Base-by-base conservation (phyloP, 1,140 invertebrate genomes). In the Megalonaias nervosa region DNA sequence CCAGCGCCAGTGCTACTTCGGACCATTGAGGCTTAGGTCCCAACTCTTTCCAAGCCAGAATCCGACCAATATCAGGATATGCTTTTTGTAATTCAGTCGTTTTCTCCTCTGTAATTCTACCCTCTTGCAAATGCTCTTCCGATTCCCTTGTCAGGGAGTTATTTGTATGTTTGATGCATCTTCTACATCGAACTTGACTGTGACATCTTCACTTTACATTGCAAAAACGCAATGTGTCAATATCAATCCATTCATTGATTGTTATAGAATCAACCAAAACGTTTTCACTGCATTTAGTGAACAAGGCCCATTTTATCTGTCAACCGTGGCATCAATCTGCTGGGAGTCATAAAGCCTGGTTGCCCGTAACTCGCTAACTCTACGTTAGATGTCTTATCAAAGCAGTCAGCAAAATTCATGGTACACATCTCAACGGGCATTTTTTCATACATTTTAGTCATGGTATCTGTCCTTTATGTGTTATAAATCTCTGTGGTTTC, bases 201-300 rank as follows among this genome's bases (percentile, higher is more conserved):
- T 66, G 4, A 66, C 48, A 64, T 64, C 12, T 66, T 5, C 4
- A 31, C 48, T n/a, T 12, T 26, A 17, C n/a, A 5, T 38, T 15
- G 9, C 23, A 31, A 3, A 5, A 38, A 15, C 23, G 6, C 13
- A 66, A 26, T 12, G 66, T 67, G 17, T 55, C 57, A 67, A 38
- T 67, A 67, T 67, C 66, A n/a, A 16, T 48, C 48, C 38, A 55
- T 67, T 55, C 66, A 67, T 55, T 67, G 38, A 16, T 13, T 67
- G 57, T 48, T 17, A 55, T 67, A 55, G n/a, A 48, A 15, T 55
- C n/a, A 19, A 16, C 57, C 57, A 55, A 55, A 38, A 67, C 16
- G 57, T 55, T 55, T 19, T 48, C 38, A n/a, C 48, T 55, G 38
- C 21, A 38, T 67, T 48, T 67, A 67, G 31, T 55, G 11, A 55